Evolutionary conservation across 2,888 invertebrate genomes (phyloP).

Genomic region (Clanis bilineata): DNA sequence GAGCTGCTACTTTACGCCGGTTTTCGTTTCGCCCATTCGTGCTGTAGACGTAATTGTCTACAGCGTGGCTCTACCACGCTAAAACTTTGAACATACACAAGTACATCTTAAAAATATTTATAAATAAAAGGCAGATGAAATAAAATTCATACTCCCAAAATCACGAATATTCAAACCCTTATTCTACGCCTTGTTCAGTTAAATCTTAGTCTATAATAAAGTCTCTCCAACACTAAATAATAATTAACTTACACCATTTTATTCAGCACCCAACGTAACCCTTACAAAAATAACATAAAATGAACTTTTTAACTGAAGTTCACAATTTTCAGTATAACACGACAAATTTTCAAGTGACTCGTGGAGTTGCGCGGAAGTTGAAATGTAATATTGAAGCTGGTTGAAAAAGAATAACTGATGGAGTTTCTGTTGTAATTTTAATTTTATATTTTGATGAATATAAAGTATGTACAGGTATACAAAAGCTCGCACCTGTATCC

Average conservation of each 20-base stretch:
- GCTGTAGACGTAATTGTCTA: too few relatives aligned
- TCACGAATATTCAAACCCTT: too few relatives aligned
- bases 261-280: neutral
- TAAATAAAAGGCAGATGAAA: too few relatives aligned
- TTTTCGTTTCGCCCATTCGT: too few relatives aligned
- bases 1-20: too few relatives aligned
- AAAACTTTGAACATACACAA: too few relatives aligned
- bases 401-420: neutral
- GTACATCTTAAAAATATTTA: too few relatives aligned
- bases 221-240: neutral
- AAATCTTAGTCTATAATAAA: neutral
- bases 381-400: neutral
- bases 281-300: neutral
- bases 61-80: too few relatives aligned
- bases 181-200: neutral
- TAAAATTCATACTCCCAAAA: too few relatives aligned
- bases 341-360: conserved; percentile 1
- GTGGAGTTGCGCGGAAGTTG: neutral
- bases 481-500: too few relatives aligned
- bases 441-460: neutral
- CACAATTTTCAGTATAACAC: conserved; percentile 3
- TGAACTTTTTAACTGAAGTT: neutral
- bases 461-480: too few relatives aligned
- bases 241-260: neutral
- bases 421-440: neutral